Percentiles rank a stretch among this genome's conserved stretches.
Evolutionary conservation across 2,113 vertebrate species (phyloP).

Genomic region (Anguilla japonica): DNA sequence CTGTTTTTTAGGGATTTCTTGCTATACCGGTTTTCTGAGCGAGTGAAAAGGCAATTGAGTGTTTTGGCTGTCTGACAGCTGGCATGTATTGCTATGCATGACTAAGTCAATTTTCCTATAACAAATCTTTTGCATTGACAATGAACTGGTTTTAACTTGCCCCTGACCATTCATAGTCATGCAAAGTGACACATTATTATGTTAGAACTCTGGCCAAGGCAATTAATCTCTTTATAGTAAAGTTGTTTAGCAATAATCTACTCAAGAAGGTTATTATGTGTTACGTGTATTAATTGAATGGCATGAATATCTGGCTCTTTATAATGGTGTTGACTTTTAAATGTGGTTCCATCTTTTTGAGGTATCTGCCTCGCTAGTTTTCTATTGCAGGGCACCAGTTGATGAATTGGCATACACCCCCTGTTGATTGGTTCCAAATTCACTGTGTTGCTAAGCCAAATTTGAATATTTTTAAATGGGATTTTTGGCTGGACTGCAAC

Average conservation of each 20-base stretch:
- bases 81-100: background rate
- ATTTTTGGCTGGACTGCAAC: no score
- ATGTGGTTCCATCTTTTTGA: background rate
- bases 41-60: background rate
- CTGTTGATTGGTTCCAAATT: no score
- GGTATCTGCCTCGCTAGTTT: background rate
- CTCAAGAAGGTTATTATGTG: no score
- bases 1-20: background rate
- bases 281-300: background rate
- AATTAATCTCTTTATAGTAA: background rate
- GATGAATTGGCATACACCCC: no score
- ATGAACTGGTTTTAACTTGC: background rate
- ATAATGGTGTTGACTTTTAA: background rate
- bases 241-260: background rate
- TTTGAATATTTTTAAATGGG: no score
- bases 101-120: background rate
- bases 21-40: background rate
- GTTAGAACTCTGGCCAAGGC: background rate
- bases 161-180: background rate
- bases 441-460: no score
- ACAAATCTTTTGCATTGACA: background rate
- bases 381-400: background rate
- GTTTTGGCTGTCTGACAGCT: background rate
- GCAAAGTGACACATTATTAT: background rate
- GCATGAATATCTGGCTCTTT: background rate